A percentile compares a stretch with the other conserved stretches of the same genome.
phyloP scores from a whole-genome alignment of 2,113 vertebrate genomes.

The Larimichthys crocea region DNA sequence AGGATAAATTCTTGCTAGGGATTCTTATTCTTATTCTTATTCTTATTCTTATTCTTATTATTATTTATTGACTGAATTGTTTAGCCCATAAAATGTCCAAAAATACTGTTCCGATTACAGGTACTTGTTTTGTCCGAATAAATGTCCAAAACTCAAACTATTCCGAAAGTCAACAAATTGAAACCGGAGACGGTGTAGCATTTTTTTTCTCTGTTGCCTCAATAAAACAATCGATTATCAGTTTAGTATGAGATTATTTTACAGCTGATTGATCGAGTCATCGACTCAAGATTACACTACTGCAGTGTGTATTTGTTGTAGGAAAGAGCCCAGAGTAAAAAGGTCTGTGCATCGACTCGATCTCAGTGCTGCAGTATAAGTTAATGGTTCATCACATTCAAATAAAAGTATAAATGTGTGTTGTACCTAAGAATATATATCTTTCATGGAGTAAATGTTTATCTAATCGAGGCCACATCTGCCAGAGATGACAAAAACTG shows the following conservation, averaged over 20 bases:
- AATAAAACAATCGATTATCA: neutral
- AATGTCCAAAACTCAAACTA: neutral
- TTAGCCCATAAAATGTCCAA: neutral
- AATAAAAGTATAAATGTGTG: constrained; percentile 10
- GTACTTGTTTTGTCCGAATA: neutral
- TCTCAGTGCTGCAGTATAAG: neutral
- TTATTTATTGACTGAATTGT: neutral
- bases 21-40: neutral
- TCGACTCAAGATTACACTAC: neutral
- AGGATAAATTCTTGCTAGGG: neutral
- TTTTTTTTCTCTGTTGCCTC: too few species aligned
- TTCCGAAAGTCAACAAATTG: too few species aligned
- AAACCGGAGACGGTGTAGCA: too few species aligned
- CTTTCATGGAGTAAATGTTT: constrained; percentile 52
- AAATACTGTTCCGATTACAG: neutral
- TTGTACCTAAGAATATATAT: constrained; percentile 11
- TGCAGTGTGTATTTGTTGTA: neutral
- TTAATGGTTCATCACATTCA: constrained; percentile 6
- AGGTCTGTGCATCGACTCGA: neutral
- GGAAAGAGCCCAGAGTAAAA: neutral
- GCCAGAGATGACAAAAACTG: constrained; percentile 50
- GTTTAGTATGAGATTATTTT: neutral
- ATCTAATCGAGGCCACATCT: constrained; percentile 29
- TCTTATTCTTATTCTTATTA: neutral
- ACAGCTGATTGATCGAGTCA: neutral